Percentiles rank a stretch among this genome's conserved stretches.
Conservation (phyloP, 2,797 vertebrate genomes). For the Falco berigora region DNA sequence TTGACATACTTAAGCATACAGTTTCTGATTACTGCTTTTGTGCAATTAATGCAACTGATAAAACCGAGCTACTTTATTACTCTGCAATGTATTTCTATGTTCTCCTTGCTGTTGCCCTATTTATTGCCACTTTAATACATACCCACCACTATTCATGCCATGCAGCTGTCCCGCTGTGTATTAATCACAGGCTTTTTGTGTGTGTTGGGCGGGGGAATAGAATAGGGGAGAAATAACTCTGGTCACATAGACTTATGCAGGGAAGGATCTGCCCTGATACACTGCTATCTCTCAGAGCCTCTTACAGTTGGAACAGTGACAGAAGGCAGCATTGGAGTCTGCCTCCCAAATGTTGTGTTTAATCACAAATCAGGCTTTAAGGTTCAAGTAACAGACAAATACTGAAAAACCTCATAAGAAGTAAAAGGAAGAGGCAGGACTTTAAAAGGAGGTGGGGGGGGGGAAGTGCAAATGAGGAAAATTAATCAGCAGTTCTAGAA, state of each 20-base stretch:
- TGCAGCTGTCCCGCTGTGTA: neutral
- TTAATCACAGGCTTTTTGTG: neutral
- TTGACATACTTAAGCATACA: neutral
- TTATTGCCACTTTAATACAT: neutral
- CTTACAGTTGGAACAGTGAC: neutral
- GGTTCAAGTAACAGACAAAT: neutral
- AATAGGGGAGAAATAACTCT: neutral
- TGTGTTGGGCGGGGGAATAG: neutral
- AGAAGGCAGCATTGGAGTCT: neutral
- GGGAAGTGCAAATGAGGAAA: neutral
- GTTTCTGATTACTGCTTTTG: neutral
- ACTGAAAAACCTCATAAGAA: conserved; percentile 3
- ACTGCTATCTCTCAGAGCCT: neutral
- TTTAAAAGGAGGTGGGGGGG: neutral
- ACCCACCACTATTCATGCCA: neutral
- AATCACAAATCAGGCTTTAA: conserved; percentile 26
- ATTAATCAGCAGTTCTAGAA: conserved; percentile 1
- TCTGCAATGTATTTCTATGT: neutral
- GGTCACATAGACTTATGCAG: neutral
- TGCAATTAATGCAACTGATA: neutral
- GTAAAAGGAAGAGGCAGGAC: neutral
- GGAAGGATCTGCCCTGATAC: neutral
- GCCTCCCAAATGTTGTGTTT: conserved; percentile 1
- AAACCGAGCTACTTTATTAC: neutral
- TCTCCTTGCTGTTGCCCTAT: neutral